Evolutionary conservation across 2,888 invertebrate species (phyloP), one percentile per base, ranked within the genome.

Genomic region (Pollenia angustigena): DNA sequence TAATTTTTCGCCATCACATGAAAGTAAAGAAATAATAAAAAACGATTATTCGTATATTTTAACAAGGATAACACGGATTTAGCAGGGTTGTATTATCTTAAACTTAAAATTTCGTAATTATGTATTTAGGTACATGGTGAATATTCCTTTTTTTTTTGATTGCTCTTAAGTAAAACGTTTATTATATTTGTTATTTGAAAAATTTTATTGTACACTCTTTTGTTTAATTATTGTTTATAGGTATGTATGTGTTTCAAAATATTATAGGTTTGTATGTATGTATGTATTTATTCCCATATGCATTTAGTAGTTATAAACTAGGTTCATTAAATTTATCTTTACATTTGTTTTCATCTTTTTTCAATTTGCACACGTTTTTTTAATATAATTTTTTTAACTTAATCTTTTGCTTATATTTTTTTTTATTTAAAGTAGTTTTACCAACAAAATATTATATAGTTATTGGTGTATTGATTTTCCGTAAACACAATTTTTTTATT

Each of bases 391-490:
- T 8, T 23, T 58, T 50, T 8, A 23, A 23, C 23, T n/a, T 40
- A 11, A n/a, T 50, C 46, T 44, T 9, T 12, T n/a, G 11, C 32
- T 18, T 50, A 42, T 18, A 42, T 42, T 23, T 50, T 14, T 16
- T 56, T 64, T 52, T 84, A 40, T 72, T 66, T 60, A 18, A 32
- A 9, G 0, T 44, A 44, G 44, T 79, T 68, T 74, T 23, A 50
- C 40, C 40, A 79, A 52, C 44, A 81, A 74, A 69, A 81, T 75
- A 48, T 68, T 72, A 68, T 81, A 83, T 74, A 74, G 76, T 78
- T 84, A 81, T 78, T 87, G 64, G 40, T 76, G 42, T 84, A 87
- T 87, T 81, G 84, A 84, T 87, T 87, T 84, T 87, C 71, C 80
- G 81, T 78, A 81, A 87, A 56, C 72, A 81, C 66, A 62, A 42